Conservation (phyloP, 2,888 invertebrate species). For the Omphaloscelis lunosa region DNA sequence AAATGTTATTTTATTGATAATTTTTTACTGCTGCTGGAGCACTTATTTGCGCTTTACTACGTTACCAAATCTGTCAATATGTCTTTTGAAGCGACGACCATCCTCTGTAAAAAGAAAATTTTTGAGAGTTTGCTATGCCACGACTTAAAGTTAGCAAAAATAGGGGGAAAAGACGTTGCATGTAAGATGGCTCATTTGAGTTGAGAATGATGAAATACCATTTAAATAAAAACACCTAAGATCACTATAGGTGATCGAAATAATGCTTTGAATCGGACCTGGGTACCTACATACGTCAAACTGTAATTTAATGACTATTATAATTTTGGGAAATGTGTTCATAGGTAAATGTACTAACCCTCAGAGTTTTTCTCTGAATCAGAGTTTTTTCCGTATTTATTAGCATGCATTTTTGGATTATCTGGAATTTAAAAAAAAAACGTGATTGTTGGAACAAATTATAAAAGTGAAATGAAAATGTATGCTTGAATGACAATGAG, state of each 20-base stretch:
- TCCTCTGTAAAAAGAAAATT: conserved; percentile 33
- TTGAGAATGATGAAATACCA: not conserved
- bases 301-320: not conserved
- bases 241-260: not conserved
- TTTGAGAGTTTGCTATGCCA: not conserved
- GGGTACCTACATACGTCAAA: not conserved
- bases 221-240: not conserved
- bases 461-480: not conserved
- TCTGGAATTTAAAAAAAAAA: conserved; percentile 54
- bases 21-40: conserved; percentile 10
- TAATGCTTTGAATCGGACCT: not conserved
- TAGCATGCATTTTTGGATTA: conserved; percentile 63
- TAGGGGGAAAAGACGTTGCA: not conserved
- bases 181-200: not conserved
- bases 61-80: conserved; percentile 21
- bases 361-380: conserved; percentile 50
- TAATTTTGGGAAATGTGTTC: not conserved
- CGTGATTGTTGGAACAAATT: not conserved
- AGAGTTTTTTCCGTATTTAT: conserved; percentile 56
- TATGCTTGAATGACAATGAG: not conserved
- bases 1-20: conserved; percentile 41
- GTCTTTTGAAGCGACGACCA: conserved; percentile 48
- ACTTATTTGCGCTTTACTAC: conserved; percentile 9
- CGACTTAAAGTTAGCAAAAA: not conserved
- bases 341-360: conserved; percentile 27